Conservation (phyloP, 2,113 vertebrate species). For the Cinclus mexicanus region DNA sequence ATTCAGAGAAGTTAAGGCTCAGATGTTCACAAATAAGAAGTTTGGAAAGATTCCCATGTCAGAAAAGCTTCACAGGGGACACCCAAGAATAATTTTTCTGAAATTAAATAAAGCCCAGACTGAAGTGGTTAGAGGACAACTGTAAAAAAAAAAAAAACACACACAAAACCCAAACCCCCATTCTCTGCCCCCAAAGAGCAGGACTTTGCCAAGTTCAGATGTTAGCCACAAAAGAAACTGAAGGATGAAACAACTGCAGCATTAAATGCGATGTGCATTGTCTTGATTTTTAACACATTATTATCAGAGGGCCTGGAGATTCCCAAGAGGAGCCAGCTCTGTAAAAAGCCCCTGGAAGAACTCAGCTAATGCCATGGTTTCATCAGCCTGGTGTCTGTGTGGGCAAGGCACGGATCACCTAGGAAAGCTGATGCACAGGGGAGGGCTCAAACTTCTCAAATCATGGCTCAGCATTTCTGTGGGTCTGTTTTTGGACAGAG, state of each 20-base stretch:
- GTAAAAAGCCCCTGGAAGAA: background rate
- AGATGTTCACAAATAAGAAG: background rate
- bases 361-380: accelerated
- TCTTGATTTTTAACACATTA: background rate
- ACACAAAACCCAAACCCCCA: background rate
- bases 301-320: background rate
- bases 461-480: background rate
- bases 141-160: background rate
- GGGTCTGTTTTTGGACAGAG: background rate
- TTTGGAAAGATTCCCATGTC: background rate
- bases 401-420: background rate
- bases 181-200: background rate
- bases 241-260: background rate
- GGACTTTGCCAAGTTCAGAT: background rate
- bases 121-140: background rate
- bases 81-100: background rate
- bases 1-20: background rate
- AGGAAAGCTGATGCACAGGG: background rate
- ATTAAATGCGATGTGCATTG: background rate
- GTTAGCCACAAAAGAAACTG: background rate
- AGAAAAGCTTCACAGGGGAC: background rate
- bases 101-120: background rate
- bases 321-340: background rate
- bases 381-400: too few species aligned
- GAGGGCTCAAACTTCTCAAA: background rate